These are phyloP conservation scores for Chymomyza procnemis DNA, from an alignment of 2,888 invertebrate species.

Conservation along the genomic window DNA sequence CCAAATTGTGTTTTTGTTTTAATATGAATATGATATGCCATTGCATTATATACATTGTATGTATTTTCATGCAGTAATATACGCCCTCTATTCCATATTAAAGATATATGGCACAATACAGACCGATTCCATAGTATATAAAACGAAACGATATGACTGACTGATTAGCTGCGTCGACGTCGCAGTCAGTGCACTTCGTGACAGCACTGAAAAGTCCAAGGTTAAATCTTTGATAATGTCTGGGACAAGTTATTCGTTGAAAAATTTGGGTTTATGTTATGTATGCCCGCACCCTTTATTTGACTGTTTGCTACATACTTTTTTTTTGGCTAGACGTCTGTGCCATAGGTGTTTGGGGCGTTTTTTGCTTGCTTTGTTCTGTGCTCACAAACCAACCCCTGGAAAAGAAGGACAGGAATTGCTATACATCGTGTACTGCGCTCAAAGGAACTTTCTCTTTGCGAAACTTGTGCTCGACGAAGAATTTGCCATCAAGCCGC, in stretches of 20 bases:
- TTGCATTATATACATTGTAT: neutral
- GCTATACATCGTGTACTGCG: neutral
- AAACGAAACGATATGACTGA: slow-evolving; percentile 4
- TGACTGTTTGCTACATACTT: neutral
- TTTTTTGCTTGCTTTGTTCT: neutral
- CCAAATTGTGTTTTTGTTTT: neutral
- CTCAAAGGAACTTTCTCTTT: slow-evolving; percentile 36
- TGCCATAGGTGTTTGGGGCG: neutral
- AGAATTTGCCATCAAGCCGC: slow-evolving; percentile 10
- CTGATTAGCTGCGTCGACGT: slow-evolving; percentile 40
- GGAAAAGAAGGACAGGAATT: neutral
- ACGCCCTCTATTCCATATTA: neutral
- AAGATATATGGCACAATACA: neutral
- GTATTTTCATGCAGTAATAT: neutral
- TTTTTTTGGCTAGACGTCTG: slow-evolving; percentile 22
- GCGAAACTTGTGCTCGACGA: slow-evolving; percentile 36
- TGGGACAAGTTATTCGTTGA: slow-evolving; percentile 46
- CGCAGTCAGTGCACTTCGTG: slow-evolving; percentile 19
- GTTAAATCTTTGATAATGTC: slow-evolving; percentile 48
- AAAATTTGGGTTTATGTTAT: slow-evolving; percentile 18
- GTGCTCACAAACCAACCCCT: neutral
- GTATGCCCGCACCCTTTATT: neutral
- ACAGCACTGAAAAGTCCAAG: slow-evolving; percentile 51
- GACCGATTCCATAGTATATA: neutral
- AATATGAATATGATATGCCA: neutral